Evolutionary conservation across 2,888 invertebrate species (phyloP), one percentile per base, ranked within the genome.

Genomic region (Cybosia mesomella): DNA sequence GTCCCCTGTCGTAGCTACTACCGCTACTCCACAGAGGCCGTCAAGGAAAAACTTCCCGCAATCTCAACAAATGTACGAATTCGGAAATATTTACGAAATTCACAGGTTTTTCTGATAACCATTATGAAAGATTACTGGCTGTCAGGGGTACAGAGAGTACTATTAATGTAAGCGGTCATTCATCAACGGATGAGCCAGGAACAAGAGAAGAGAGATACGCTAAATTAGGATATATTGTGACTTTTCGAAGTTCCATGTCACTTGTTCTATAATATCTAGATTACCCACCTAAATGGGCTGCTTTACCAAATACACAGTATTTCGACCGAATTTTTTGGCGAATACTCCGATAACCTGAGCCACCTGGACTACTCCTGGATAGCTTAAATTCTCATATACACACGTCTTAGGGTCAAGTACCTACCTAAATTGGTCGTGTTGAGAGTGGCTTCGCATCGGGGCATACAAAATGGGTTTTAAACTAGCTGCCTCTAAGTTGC

Each of bases 81-180:
- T 43, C 18, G 18, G 43, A 43, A 43, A 43, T 49, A 49, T 1
- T n/a, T 18, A 49, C 43, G 7, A 43, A 5, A 18, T 39, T 39
- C 39, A 39, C 4, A 39, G 49, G 49, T n/a, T n/a, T n/a, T n/a
- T n/a, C 49, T 49, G n/a, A 49, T 49, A 9, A 18, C 8, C 9
- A 8, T 7, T 1, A 49, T 28, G 18, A 49, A n/a, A 49, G 49
- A 49, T 49, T 49, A 49, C 5, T 49, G 49, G 49, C n/a, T 49
- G 49, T n/a, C 49, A 49, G 49, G 49, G 34, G 1, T n/a, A 49
- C 49, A n/a, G n/a, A 49, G 5, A 49, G n/a, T 49, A 18, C n/a
- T 49, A 49, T n/a, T 49, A 49, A 49, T n/a, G 49, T 49, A 49
- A 49, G 49, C 49, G 49, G n/a, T 9, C n/a, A 49, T 49, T 49